Evolutionary conservation across 2,888 invertebrate genomes (phyloP).

Genomic region (Diarsia brunnea): DNA sequence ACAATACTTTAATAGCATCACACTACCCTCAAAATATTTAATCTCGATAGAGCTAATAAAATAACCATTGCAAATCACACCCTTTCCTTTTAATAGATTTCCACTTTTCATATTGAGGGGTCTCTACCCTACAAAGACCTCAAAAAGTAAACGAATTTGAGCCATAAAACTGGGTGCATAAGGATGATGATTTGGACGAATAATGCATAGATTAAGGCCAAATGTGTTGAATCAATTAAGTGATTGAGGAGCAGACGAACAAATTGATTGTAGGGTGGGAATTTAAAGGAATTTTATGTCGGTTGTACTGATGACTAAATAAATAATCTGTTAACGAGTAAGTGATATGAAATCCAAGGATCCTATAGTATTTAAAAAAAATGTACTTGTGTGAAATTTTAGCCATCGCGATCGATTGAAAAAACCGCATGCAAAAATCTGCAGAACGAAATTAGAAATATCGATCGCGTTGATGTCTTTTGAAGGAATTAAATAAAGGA

Average conservation of each 20-base stretch:
- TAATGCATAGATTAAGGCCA: conserved; percentile 65
- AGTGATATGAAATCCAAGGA: no score
- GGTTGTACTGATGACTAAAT: conserved; percentile 14
- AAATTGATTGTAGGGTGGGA: conserved; percentile 61
- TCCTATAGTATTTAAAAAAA: no score
- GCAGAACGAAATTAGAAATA: not conserved
- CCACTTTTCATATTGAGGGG: conserved; percentile 73
- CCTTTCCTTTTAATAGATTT: conserved; percentile 85
- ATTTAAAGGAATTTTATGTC: conserved; percentile 52
- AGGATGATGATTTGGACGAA: conserved; percentile 29
- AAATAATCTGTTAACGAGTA: conserved; percentile 5
- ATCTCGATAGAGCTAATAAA: conserved; percentile 86
- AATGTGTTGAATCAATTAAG: conserved; percentile 87
- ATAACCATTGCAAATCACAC: conserved; percentile 88
- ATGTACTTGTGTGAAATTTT: not conserved
- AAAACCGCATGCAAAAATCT: no score
- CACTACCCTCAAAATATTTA: conserved; percentile 77
- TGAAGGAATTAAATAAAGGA: not conserved
- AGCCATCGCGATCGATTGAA: no score
- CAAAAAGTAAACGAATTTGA: conserved; percentile 31
- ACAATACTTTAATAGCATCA: conserved; percentile 62
- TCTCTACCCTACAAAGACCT: conserved; percentile 40
- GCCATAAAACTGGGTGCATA: conserved; percentile 27
- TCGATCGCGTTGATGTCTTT: conserved; percentile 38
- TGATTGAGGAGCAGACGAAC: conserved; percentile 78